Base-by-base conservation (phyloP, 2,888 invertebrate species). In the Helobdella robusta region DNA sequence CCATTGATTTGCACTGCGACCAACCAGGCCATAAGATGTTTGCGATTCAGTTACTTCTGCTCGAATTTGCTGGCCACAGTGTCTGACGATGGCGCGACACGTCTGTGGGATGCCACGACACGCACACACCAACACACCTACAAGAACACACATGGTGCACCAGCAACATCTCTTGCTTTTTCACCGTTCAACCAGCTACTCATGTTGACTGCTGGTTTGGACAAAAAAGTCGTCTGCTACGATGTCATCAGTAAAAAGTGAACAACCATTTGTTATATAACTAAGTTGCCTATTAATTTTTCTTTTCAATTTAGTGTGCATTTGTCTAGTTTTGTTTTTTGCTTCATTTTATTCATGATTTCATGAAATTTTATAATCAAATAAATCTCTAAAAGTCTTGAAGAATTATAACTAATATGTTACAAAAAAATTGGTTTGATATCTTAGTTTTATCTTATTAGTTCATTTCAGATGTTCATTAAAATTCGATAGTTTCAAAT, bases 101-200 rank as follows among this genome's bases (percentile, higher is more conserved):
- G 73, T 56, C 70, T 80, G 30, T 80, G 79, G 79, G 79, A 80
- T 68, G 72, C 74, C 20, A 76, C 75, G 68, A 70, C 73, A 15
- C 70, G 75, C 1, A 72, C 74, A 52, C 70, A 75, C 32, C 60
- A 77, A 6, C 76, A 79, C 70, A 70, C 71, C 20, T 80, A 79
- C 66, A 66, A 67, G 15, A 65, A 70, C 11, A 69, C 71, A 6
- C 81, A 81, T 72, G 68, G 71, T 18, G 77, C 80, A 8, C 78
- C 80, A 0, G 78, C 77, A 18, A 75, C 76, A 1, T 77, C 76
- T 5, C 71, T 81, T 11, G 74, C 75, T n/a, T 81, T 80, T 70
- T 80, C 80, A n/a, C 79, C 80, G 0, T 72, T 79, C 66, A 81
- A 80, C 69, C 76, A 78, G 46, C 73, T 76, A 66, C 72, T 81